Base-by-base conservation (phyloP, 1,140 invertebrate genomes). In the Nephotettix cincticeps region DNA sequence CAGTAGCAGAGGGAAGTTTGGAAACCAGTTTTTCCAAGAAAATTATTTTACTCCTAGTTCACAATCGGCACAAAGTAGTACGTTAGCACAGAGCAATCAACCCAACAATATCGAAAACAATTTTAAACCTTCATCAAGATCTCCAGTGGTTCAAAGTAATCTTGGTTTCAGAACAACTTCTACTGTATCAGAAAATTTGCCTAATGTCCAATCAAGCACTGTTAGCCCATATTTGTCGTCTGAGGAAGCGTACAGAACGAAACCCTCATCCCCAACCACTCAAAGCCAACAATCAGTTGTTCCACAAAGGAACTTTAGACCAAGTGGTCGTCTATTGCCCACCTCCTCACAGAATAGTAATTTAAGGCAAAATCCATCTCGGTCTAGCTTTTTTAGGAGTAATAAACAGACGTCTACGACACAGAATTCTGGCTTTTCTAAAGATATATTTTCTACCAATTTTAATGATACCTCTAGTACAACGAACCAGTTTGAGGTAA, bases 1-100 rank as follows among this genome's bases (percentile, higher is more conserved):
- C 0, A 86, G 87, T 28, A 87, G 81, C n/a, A 80, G 83, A 17
- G 56, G 56, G 4, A 66, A 70, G 21, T 74, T 74, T 71, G 71
- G 63, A 21, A 71, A 71, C 19, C 74, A 75, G 51, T 66, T 70
- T 19, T 47, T 54, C 28, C 72, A 73, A 61, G n/a, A 65, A 13
- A 56, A 56, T 27, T 70, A 70, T 40, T 70, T 32, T 28, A 51
- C 27, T 28, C 56, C 19, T 2, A 64, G 27, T 64, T 29, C 51
- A 29, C 56, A 63, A 40, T 27, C 28, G 23, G 28, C 51, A 17
- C 36, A n/a, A n/a, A 43, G 29, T 11, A 17, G 25, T 13, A 23
- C 61, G 25, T 47, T 6, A 25, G 32, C 4, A 14, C 32, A 36
- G 32, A 4, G 32, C 4, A 36, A 36, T 36, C 32, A 36, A 36